Evolutionary conservation across 2,113 vertebrate genomes (phyloP).

Genomic region (Callorhinus ursinus): DNA sequence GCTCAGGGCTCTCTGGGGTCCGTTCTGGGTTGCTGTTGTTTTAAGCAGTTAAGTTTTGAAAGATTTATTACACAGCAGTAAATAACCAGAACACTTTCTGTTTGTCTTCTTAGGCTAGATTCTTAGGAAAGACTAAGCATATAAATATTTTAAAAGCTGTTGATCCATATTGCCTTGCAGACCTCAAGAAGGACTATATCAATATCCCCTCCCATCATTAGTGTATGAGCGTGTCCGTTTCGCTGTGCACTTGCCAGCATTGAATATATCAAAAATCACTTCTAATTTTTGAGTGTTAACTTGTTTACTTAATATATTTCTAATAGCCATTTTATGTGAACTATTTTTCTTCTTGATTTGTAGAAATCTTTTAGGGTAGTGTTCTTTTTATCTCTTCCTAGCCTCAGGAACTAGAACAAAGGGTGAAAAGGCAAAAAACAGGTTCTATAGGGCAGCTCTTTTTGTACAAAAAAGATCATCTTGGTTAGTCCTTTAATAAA

Average conservation of each 20-base stretch:
- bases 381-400: not conserved
- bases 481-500: constrained; percentile 16
- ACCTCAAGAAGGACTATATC: not conserved
- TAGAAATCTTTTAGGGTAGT: not conserved
- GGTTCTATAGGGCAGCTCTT: not conserved
- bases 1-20: constrained; percentile 97
- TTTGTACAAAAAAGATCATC: not conserved
- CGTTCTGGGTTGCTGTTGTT: constrained; percentile 85
- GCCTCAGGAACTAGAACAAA: not conserved
- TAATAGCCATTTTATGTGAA: not conserved
- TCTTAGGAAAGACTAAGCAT: not conserved
- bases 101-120: not conserved
- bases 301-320: not conserved
- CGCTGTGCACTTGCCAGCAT: not conserved
- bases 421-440: not conserved
- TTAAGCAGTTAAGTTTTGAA: not conserved
- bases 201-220: not conserved
- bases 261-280: not conserved
- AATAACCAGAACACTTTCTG: not conserved
- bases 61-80: not conserved
- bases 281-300: not conserved
- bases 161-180: not conserved
- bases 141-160: not conserved
- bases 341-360: not conserved
- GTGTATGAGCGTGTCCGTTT: not conserved